Conservation (phyloP, 2,888 invertebrate species). For the Ernsta delagoae region DNA sequence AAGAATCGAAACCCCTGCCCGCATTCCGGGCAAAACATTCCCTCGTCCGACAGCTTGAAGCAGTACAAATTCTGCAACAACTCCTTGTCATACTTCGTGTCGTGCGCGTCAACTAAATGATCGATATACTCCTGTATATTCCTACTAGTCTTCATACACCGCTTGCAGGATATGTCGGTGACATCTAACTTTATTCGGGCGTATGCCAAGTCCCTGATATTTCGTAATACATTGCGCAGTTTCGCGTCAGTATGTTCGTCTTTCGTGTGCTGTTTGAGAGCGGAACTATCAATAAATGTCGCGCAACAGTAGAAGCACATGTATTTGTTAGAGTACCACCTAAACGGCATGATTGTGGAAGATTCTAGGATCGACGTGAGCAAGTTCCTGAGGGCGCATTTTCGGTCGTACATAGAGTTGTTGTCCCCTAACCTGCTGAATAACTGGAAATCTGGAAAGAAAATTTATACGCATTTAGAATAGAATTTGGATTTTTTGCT, state of each 20-base stretch:
- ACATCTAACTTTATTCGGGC: constrained; percentile 58
- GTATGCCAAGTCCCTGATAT: constrained; percentile 37
- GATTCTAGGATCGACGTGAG: constrained; percentile 50
- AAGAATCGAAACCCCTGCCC: constrained; percentile 58
- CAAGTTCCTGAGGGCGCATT: constrained; percentile 43
- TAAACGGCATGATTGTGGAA: constrained; percentile 54
- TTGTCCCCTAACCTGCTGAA: constrained; percentile 38
- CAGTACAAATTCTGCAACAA: constrained; percentile 47
- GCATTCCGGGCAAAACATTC: constrained; percentile 58
- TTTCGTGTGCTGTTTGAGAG: constrained; percentile 50
- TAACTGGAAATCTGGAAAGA: constrained; percentile 36
- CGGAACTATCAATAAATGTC: constrained; percentile 46
- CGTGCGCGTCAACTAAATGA: constrained; percentile 50
- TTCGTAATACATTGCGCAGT: constrained; percentile 47
- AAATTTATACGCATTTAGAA: neutral
- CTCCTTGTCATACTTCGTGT: constrained; percentile 43
- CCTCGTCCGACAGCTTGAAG: constrained; percentile 55
- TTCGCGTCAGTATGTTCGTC: constrained; percentile 51
- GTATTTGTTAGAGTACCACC: constrained; percentile 52
- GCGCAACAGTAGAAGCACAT: constrained; percentile 55
- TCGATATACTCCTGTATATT: constrained; percentile 52
- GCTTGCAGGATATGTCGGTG: constrained; percentile 54
- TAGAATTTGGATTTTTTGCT: too few species aligned
- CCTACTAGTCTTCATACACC: constrained; percentile 48
- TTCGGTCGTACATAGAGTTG: constrained; percentile 38